These are phyloP conservation scores for Calliphora vomitoria DNA, from an alignment of 2,888 invertebrate species.

Conservation along the genomic window DNA sequence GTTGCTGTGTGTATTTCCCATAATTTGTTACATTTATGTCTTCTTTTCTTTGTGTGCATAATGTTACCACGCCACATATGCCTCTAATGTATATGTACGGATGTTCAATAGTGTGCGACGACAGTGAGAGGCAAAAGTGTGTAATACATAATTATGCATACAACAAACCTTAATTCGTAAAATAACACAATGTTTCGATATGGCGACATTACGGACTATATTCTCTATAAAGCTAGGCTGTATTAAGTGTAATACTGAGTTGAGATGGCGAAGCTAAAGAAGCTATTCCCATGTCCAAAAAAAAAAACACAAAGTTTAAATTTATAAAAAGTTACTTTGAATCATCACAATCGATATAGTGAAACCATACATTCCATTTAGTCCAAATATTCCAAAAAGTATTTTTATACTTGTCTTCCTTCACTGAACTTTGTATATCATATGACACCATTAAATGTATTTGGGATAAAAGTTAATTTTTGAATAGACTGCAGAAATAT, in stretches of 20 bases:
- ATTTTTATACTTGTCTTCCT: neutral
- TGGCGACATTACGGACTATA: neutral
- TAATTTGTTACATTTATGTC: conserved; percentile 64
- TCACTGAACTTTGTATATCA: conserved; percentile 11
- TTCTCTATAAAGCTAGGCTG: neutral
- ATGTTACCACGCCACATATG: conserved; percentile 29
- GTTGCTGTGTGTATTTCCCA: conserved; percentile 8
- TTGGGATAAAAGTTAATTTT: conserved; percentile 43
- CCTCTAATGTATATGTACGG: neutral
- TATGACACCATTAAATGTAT: conserved; percentile 48
- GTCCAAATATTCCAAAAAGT: neutral
- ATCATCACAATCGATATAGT: too few relatives aligned
- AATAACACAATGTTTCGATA: too few relatives aligned
- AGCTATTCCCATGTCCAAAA: too few relatives aligned
- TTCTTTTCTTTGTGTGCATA: conserved; percentile 54
- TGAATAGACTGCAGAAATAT: conserved; percentile 40
- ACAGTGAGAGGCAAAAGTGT: neutral
- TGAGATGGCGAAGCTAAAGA: too few relatives aligned
- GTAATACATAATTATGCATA: neutral
- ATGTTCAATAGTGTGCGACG: neutral
- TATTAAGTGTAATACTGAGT: too few relatives aligned
- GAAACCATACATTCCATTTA: too few relatives aligned
- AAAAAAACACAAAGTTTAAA: too few relatives aligned
- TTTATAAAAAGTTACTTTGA: too few relatives aligned
- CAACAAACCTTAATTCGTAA: neutral